Evolutionary conservation across 2,113 vertebrate species (phyloP).

Genomic region (Cepphus grylle): DNA sequence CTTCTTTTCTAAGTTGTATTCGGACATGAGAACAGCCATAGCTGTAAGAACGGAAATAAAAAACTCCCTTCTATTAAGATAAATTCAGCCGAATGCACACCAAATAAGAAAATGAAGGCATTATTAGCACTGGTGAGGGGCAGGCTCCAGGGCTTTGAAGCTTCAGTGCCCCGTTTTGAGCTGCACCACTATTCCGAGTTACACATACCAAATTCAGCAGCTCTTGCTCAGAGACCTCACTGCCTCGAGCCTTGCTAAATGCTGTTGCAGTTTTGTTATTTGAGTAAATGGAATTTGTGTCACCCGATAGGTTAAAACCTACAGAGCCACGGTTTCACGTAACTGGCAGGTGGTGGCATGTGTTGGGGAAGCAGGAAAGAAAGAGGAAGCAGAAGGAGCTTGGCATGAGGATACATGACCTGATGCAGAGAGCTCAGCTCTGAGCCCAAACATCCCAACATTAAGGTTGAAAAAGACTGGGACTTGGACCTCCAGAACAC

Average conservation of each 20-base stretch:
- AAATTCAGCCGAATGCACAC: not conserved
- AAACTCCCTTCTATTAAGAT: not conserved
- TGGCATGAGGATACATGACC: not conserved
- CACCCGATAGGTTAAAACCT: not conserved
- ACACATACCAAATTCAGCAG: not conserved
- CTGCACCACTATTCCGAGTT: not conserved
- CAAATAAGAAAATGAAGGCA: not conserved
- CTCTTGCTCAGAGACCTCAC: not conserved
- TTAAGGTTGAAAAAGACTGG: not conserved
- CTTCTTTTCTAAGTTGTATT: not conserved
- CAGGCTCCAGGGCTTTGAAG: not conserved
- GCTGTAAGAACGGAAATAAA: not conserved
- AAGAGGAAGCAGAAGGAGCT: not conserved
- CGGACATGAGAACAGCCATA: not conserved
- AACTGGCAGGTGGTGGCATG: not conserved
- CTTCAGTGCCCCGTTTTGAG: not conserved
- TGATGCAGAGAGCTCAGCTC: not conserved
- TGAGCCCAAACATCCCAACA: not conserved
- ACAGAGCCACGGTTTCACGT: not conserved
- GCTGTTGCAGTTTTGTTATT: not conserved
- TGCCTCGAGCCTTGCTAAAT: accelerated
- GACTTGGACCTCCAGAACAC: not conserved
- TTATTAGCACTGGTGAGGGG: not conserved
- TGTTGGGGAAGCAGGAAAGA: not conserved
- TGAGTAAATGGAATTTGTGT: not conserved